Evolutionary conservation across 1,140 invertebrate species (phyloP), one percentile per base, ranked within the genome.

Genomic region (Pseudomyrmex pallidus): DNA sequence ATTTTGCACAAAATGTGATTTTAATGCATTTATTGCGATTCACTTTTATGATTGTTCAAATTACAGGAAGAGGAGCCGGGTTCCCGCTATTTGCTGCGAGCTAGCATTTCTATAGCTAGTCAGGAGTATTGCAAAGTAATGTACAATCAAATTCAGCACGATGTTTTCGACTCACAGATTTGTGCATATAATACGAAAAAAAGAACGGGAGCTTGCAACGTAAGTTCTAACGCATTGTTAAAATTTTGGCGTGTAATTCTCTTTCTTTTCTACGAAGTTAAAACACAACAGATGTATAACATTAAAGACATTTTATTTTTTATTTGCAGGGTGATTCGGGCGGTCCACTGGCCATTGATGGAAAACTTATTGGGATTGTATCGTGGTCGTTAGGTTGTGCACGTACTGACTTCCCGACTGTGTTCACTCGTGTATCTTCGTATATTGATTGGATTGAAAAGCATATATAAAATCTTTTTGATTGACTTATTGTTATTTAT

Each of bases 281-380:
- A 17, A 17, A 13, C 25, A 52, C 13, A 12, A 48, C 35, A 35
- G 7, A 35, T 7, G 0, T 35, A 44, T 74, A 35, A 35, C n/a
- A 77, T 20, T 20, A 13, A 66, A 61, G 35, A 35, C 13, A 48
- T 44, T 80, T 80, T 80, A 77, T 67, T 56, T 22, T 46, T 59
- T 15, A 57, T 73, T 82, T 85, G 15, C 87, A 95, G 94, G 95
- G 94, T 77, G 95, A 96, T 72, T 94, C 94, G 15, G 95, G 95
- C 25, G 95, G 95, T 22, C 95, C 95, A 9, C 84, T 95, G 57
- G 93, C 94, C 35, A 94, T 94, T 76, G 86, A 93, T 52, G 89
- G 88, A 25, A 90, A 93, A 63, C 87, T 84, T 86, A 89, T 91
- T 15, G 95, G 95, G 12, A 87, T 95, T 8, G 93, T 94, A 17